A percentile compares a stretch with the other conserved stretches of the same genome.
phyloP scores from a whole-genome alignment of 92 coral and sea anemone species.

The Micromussa lordhowensis region DNA sequence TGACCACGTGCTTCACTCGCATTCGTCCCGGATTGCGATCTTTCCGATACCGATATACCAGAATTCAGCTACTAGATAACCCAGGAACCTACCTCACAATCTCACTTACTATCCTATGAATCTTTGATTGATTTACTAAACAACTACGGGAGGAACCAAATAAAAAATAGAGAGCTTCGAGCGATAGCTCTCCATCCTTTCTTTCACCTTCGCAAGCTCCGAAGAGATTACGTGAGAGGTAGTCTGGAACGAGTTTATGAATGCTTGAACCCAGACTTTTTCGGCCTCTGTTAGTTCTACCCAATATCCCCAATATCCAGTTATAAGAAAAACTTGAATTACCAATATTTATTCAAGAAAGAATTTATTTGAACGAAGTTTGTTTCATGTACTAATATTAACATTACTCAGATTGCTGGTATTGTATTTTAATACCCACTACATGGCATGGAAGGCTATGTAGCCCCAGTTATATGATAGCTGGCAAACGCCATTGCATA shows the following conservation, averaged over 20 bases:
- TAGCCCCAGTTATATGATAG: no score
- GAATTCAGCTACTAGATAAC: not conserved
- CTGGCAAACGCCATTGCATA: no score
- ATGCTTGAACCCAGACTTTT: not conserved
- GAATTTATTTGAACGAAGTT: no score
- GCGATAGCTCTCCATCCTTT: not conserved
- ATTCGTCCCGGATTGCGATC: not conserved
- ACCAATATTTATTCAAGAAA: no score
- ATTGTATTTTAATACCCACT: no score
- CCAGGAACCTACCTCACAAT: not conserved
- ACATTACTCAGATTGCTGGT: no score
- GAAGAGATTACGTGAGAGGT: not conserved
- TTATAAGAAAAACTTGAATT: no score
- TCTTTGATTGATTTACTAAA: not conserved
- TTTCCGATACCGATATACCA: not conserved
- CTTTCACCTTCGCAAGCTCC: no score
- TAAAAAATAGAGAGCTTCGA: not conserved
- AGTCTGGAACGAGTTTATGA: not conserved
- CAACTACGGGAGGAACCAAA: not conserved
- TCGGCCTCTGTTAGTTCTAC: not conserved
- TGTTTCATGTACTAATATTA: no score
- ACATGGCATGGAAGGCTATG: no score
- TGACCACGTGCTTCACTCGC: not conserved
- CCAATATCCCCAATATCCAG: no score
- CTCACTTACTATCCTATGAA: not conserved